Conservation (phyloP, 2,113 vertebrate species). For the Amblyopsis rosae region DNA sequence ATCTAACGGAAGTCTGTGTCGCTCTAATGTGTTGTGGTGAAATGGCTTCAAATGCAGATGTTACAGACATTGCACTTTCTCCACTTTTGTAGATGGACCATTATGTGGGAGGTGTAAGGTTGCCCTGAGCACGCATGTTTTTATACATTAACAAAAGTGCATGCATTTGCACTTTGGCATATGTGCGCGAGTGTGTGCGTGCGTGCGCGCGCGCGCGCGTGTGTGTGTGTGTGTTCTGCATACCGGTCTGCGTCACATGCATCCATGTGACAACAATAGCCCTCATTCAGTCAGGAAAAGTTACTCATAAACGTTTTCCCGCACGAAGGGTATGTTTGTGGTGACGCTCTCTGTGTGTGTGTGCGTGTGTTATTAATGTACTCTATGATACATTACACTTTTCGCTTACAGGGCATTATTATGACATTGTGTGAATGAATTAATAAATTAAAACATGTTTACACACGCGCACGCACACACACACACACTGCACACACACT, state of each 20-base stretch:
- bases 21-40: too few species aligned
- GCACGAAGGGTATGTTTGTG: not conserved
- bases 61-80: too few species aligned
- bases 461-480: too few species aligned
- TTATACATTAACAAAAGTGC: not conserved
- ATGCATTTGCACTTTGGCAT: not conserved
- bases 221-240: conserved; percentile 18
- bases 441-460: too few species aligned
- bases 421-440: not conserved
- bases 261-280: conserved; percentile 50
- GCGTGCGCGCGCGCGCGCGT: not conserved
- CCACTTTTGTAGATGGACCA: too few species aligned
- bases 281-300: conserved; percentile 43
- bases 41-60: too few species aligned
- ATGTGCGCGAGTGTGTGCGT: conserved; percentile 5
- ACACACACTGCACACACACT: not conserved
- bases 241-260: conserved; percentile 57
- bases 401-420: not conserved
- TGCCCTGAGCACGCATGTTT: too few species aligned
- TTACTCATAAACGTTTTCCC: conserved; percentile 28
- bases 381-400: not conserved
- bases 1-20: too few species aligned
- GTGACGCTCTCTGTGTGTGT: not conserved
- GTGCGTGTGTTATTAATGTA: not conserved
- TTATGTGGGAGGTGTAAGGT: too few species aligned